These are phyloP conservation scores for Silurus meridionalis DNA, from an alignment of 2,113 vertebrate species.

Conservation along the genomic window DNA sequence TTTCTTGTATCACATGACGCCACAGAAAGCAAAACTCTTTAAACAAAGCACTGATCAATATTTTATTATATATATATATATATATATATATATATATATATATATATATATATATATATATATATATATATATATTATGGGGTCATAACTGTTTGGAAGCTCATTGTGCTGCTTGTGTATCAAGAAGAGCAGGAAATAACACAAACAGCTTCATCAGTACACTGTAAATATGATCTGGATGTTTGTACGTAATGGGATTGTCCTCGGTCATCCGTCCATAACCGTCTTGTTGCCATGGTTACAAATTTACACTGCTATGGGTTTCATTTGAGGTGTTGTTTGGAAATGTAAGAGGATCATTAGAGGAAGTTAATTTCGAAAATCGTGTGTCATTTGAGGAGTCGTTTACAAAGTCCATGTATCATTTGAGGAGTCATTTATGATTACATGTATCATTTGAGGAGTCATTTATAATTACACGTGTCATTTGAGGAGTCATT, in stretches of 20 bases:
- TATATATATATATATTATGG: no score
- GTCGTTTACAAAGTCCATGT: no score
- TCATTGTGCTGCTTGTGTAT: background rate
- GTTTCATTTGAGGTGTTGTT: background rate
- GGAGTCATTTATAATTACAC: no score
- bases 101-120: no score
- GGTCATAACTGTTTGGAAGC: no score
- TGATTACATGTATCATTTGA: no score
- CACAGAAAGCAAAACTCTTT: no score
- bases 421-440: no score
- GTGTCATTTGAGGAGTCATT: no score
- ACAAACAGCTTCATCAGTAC: background rate
- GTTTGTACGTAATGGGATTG: background rate
- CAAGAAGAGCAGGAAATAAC: background rate
- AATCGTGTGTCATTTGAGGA: background rate
- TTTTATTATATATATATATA: background rate
- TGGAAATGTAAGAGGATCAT: background rate
- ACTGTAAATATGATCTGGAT: background rate
- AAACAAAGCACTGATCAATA: background rate
- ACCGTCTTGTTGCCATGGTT: background rate
- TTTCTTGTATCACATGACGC: background rate
- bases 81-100: no score
- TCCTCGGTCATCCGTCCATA: background rate
- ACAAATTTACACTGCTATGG: background rate
- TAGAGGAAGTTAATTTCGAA: background rate